A percentile compares a stretch with the other conserved stretches of the same genome.
phyloP scores from a whole-genome alignment of 2,797 vertebrate genomes.

The Rhinophrynus dorsalis region DNA sequence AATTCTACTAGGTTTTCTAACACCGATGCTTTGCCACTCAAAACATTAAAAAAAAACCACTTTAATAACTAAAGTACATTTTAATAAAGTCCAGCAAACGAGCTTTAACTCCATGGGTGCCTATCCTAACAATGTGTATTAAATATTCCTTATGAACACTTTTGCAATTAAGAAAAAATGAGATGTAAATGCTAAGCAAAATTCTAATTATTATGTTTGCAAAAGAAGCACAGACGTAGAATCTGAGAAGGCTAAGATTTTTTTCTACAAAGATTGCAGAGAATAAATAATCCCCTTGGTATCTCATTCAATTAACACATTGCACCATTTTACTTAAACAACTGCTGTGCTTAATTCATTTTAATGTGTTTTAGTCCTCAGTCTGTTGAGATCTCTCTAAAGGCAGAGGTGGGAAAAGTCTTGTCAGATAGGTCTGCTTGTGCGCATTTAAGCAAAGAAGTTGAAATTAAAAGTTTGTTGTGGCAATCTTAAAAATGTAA shows the following conservation, averaged over 20 bases:
- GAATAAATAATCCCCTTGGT: conserved; percentile 38
- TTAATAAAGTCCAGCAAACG: no score
- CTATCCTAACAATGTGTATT: no score
- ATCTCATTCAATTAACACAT: conserved; percentile 41
- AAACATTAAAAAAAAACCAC: no score
- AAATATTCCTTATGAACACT: conserved; percentile 26
- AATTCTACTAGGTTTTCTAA: no score
- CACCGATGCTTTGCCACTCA: no score
- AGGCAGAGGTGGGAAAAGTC: conserved; percentile 34
- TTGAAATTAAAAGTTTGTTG: conserved; percentile 30
- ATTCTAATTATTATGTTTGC: conserved; percentile 32
- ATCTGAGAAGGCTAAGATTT: conserved; percentile 1
- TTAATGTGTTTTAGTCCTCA: conserved; percentile 43
- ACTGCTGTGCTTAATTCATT: conserved; percentile 43
- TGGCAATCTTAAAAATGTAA: conserved; percentile 16
- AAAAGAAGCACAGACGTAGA: conserved; percentile 19
- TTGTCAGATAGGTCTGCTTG: conserved; percentile 27
- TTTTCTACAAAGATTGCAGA: conserved; percentile 27
- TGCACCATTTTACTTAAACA: conserved; percentile 39
- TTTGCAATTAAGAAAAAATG: no score
- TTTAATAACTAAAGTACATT: no score
- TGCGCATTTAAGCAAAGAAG: conserved; percentile 27
- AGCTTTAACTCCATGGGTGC: no score
- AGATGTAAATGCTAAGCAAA: no score
- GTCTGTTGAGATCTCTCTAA: conserved; percentile 24